phyloP scores from a whole-genome alignment of 2,888 invertebrate species.

The Bugulina stolonifera region DNA sequence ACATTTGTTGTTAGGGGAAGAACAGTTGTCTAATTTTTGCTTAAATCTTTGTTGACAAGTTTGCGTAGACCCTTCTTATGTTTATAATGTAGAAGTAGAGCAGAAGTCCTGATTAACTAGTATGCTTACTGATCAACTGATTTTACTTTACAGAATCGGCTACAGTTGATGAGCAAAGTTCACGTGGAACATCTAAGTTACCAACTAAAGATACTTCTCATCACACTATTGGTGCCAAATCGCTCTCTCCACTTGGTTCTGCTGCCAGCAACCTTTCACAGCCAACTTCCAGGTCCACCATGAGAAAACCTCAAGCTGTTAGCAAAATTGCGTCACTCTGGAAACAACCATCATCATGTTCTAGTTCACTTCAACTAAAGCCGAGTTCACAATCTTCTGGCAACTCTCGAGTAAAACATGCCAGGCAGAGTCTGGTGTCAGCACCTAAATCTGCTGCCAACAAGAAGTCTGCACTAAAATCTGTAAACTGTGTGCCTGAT shows the following conservation, averaged over 20 bases:
- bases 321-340: conserved; percentile 75
- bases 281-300: neutral
- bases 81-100: no score
- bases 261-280: neutral
- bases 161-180: no score
- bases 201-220: neutral
- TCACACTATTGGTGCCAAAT: neutral
- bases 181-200: no score
- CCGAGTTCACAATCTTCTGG: neutral
- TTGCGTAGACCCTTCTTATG: no score
- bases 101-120: no score
- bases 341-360: conserved; percentile 57
- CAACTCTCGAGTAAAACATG: neutral
- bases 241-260: neutral
- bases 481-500: neutral
- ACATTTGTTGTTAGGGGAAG: no score
- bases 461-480: neutral
- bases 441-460: neutral
- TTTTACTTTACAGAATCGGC: no score
- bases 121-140: no score
- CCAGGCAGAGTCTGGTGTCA: no score
- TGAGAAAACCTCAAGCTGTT: conserved; percentile 46
- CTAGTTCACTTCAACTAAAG: neutral
- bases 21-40: no score
- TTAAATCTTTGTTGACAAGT: no score